A percentile compares a stretch with the other conserved stretches of the same genome.
Conservation (phyloP, 1,140 invertebrate genomes). For the Sitodiplosis mosellana region DNA sequence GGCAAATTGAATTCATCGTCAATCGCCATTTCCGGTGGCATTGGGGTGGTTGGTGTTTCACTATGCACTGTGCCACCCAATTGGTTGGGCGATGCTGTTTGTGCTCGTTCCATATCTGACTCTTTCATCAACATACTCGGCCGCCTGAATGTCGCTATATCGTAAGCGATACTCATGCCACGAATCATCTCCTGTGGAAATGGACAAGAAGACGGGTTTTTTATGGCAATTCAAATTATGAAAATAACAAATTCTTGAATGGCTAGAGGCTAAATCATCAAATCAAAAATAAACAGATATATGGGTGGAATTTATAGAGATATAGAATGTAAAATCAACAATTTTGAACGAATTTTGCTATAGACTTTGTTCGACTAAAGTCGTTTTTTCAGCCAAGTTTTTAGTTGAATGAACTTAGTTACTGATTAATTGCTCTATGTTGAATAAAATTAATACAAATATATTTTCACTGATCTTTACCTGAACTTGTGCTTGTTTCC, state of each 20-base stretch:
- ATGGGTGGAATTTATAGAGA: no score
- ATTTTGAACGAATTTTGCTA: no score
- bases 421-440: background rate
- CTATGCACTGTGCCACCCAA: slow-evolving; percentile 13
- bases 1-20: slow-evolving; percentile 90
- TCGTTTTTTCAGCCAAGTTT: no score
- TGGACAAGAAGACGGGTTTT: background rate
- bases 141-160: slow-evolving; percentile 49
- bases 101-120: slow-evolving; percentile 16
- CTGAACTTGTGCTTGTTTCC: slow-evolving; percentile 53
- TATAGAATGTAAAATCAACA: no score
- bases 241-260: no score
- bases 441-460: slow-evolving; percentile 6
- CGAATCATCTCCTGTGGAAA: slow-evolving; percentile 54
- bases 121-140: slow-evolving; percentile 29
- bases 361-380: no score
- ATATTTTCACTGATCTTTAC: slow-evolving; percentile 23
- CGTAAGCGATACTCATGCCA: slow-evolving; percentile 59
- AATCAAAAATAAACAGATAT: no score
- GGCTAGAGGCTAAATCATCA: no score
- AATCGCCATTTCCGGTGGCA: slow-evolving; percentile 45
- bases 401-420: no score
- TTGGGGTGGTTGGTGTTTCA: slow-evolving; percentile 42
- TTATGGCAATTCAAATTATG: no score
- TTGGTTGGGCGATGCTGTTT: slow-evolving; percentile 8